These are phyloP conservation scores for Drosophila quadrilineata DNA, from an alignment of 1,140 invertebrate species.

Conservation along the genomic window DNA sequence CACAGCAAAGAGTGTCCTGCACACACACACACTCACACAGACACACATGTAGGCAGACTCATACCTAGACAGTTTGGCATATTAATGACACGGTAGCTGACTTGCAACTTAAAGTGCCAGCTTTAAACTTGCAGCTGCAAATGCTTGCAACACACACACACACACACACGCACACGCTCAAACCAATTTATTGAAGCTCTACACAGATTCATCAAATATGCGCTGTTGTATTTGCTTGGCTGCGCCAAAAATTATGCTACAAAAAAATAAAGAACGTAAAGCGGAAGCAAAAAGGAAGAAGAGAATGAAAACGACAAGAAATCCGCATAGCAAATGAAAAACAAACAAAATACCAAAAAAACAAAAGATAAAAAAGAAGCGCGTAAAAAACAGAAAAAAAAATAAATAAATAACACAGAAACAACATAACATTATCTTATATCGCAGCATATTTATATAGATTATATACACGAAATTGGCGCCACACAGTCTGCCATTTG, in stretches of 20 bases:
- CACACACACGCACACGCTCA: background rate
- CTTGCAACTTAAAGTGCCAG: constrained; percentile 25
- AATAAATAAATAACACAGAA: constrained; percentile 1
- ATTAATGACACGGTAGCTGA: constrained; percentile 47
- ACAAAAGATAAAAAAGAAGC: no score
- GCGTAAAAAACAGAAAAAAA: background rate
- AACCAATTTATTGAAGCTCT: constrained; percentile 30
- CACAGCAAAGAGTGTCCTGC: no score
- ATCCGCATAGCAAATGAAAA: constrained; percentile 16
- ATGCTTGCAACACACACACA: constrained; percentile 1
- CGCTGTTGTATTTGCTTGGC: constrained; percentile 28
- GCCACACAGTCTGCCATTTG: constrained; percentile 26
- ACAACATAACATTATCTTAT: no score
- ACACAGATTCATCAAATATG: constrained; percentile 30
- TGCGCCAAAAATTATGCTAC: constrained; percentile 44
- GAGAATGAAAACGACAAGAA: background rate
- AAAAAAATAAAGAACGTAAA: constrained; percentile 28
- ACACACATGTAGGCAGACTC: constrained; percentile 10
- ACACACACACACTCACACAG: constrained; percentile 23
- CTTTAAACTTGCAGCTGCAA: constrained; percentile 8
- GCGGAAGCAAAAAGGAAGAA: background rate
- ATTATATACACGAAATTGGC: constrained; percentile 8
- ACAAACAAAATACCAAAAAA: constrained; percentile 28
- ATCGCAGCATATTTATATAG: no score
- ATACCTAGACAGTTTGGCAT: constrained; percentile 21